Conservation (phyloP, 1,140 invertebrate species). For the Sarcophaga peregrina region DNA sequence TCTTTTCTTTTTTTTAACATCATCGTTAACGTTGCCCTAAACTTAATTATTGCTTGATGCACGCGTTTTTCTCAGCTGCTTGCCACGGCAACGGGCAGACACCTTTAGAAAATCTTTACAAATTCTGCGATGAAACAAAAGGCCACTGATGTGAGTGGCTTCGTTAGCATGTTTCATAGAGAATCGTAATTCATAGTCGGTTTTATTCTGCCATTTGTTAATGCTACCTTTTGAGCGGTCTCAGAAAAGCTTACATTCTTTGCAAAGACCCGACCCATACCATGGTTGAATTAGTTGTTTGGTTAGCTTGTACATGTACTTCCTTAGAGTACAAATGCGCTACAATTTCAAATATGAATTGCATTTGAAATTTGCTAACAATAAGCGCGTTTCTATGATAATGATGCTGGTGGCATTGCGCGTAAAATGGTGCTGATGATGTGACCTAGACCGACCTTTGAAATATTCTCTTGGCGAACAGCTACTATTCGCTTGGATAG, state of each 20-base stretch:
- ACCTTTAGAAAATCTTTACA: no score
- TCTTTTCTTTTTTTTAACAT: background rate
- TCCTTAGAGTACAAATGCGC: background rate
- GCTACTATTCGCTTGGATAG: background rate
- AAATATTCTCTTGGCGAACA: background rate
- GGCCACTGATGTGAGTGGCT: background rate
- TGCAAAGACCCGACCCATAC: no score
- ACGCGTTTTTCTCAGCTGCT: conserved; percentile 20
- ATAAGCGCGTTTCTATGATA: conserved; percentile 7
- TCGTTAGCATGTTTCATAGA: background rate
- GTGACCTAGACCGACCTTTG: conserved; percentile 32
- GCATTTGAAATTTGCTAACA: conserved; percentile 34
- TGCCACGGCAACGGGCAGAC: background rate
- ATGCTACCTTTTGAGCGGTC: no score
- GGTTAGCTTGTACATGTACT: no score
- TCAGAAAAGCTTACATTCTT: no score
- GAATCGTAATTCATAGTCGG: no score
- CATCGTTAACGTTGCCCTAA: conserved; percentile 15
- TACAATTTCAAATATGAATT: conserved; percentile 35
- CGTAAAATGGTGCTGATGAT: background rate
- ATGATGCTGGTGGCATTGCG: background rate
- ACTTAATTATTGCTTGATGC: conserved; percentile 30
- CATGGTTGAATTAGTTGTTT: no score
- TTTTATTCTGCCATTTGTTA: no score
- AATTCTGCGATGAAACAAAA: background rate